Evolutionary conservation across 2,888 invertebrate species (phyloP).

Genomic region (Eupeodes latifasciatus): DNA sequence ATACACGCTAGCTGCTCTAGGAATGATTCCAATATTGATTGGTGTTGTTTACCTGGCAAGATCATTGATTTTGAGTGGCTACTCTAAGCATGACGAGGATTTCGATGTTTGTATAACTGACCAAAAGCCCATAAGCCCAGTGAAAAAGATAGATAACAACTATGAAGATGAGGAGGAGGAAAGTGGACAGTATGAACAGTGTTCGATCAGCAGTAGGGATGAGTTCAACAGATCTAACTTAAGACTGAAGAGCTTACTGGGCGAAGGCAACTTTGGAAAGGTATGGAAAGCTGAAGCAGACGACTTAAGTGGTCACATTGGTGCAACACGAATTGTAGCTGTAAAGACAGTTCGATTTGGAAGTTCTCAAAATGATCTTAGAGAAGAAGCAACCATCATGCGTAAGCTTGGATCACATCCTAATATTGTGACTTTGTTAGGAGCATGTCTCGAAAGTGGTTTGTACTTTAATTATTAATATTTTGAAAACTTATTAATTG

Average conservation of each 20-base stretch:
- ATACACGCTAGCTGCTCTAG: constrained; percentile 87
- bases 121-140: constrained; percentile 84
- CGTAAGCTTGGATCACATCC: constrained; percentile 92
- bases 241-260: constrained; percentile 90
- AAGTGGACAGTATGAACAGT: constrained; percentile 79
- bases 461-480: neutral
- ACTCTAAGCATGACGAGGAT: constrained; percentile 85
- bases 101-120: constrained; percentile 88
- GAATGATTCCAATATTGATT: constrained; percentile 86
- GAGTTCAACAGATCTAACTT: constrained; percentile 92
- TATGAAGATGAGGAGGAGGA: constrained; percentile 62
- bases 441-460: constrained; percentile 94
- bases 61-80: constrained; percentile 85
- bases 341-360: constrained; percentile 93
- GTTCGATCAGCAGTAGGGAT: constrained; percentile 83
- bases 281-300: constrained; percentile 95
- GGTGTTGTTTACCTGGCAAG: constrained; percentile 86
- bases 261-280: constrained; percentile 94
- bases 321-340: constrained; percentile 91
- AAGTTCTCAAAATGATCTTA: constrained; percentile 90
- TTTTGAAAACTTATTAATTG: constrained; percentile 11
- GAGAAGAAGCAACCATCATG: constrained; percentile 93
- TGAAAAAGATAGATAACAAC: constrained; percentile 81
- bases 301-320: constrained; percentile 90
- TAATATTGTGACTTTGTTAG: constrained; percentile 92